Evolutionary conservation across 92 coral and sea anemone species (phyloP), one percentile per base, ranked within the genome.

Genomic region (Blastomussa wellsi): DNA sequence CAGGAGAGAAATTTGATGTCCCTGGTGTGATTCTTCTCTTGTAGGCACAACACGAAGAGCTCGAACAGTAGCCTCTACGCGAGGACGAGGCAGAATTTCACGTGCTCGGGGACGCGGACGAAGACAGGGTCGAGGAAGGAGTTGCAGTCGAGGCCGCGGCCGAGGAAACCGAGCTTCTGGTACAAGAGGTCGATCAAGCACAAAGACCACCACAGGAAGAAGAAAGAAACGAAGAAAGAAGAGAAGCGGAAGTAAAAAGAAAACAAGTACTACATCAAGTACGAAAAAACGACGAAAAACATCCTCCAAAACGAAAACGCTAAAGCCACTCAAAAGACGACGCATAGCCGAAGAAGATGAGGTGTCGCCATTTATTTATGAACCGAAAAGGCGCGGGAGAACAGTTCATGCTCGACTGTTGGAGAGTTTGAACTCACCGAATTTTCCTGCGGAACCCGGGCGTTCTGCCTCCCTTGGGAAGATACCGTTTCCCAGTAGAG

Each of bases 391-490:
- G 55, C 82, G 93, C 71, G 93, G 95, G 26, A 92, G 90, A 6
- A 92, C 98, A 0, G 93, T 93, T 44, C 92, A 85, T 33, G 93
- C 86, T n/a, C 90, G 97, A 48, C 89, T 94, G 15, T 86, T 74
- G 77, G 94, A 86, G 64, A 91, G 91, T 73, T 79, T 93, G 35
- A 90, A 83, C 71, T 74, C 91, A 32, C 42, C 93, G 20, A 89
- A 92, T 33, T 86, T 82, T 64, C 29, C 78, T 20, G 48, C 79
- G 22, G 94, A 90, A 17, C 37, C 68, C 65, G 88, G 90, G 39
- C 88, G 81, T 15, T 86, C 88, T 26, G 69, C 85, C 39, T 72
- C 91, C 9, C 88, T 80, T 11, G 94, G 92, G 38, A 95, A 86
- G 66, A 77, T 89, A 68, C 89, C 94, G 13, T 89, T 94, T 77